phyloP scores from a whole-genome alignment of 2,888 invertebrate genomes.

The Heteropelma amictum region DNA sequence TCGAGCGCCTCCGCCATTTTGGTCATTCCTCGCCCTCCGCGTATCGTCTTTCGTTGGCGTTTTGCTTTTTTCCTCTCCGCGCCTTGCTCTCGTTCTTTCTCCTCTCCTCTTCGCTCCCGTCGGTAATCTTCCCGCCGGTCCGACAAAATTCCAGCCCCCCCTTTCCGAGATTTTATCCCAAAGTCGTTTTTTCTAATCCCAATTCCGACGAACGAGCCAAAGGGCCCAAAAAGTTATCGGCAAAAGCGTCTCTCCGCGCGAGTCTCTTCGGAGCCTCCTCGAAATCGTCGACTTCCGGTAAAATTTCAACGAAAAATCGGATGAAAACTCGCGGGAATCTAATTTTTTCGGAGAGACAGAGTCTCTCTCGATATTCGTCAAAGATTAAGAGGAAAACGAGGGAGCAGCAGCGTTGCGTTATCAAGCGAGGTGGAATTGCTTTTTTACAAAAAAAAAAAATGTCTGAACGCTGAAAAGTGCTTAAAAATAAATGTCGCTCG shows the following conservation, averaged over 20 bases:
- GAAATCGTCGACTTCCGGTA: no score
- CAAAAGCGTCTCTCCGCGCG: no score
- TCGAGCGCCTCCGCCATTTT: constrained; percentile 42
- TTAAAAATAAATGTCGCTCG: constrained; percentile 28
- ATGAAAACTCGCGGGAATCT: no score
- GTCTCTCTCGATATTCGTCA: no score
- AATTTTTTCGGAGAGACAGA: no score
- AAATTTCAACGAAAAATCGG: no score
- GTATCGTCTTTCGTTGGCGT: constrained; percentile 24
- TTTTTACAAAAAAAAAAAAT: no score
- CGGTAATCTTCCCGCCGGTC: neutral
- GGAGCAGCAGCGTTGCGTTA: neutral
- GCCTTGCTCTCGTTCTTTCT: neutral
- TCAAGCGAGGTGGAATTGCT: neutral
- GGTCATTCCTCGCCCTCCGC: constrained; percentile 9
- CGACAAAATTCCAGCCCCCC: neutral
- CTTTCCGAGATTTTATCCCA: no score
- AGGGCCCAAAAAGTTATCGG: no score
- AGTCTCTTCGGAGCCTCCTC: no score
- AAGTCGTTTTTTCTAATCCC: no score
- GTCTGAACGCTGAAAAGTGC: constrained; percentile 7
- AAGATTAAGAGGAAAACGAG: neutral
- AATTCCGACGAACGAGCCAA: no score
- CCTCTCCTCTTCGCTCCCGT: neutral
- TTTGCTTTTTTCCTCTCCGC: neutral